phyloP scores from a whole-genome alignment of 2,888 invertebrate species.

The Hyalella azteca region DNA sequence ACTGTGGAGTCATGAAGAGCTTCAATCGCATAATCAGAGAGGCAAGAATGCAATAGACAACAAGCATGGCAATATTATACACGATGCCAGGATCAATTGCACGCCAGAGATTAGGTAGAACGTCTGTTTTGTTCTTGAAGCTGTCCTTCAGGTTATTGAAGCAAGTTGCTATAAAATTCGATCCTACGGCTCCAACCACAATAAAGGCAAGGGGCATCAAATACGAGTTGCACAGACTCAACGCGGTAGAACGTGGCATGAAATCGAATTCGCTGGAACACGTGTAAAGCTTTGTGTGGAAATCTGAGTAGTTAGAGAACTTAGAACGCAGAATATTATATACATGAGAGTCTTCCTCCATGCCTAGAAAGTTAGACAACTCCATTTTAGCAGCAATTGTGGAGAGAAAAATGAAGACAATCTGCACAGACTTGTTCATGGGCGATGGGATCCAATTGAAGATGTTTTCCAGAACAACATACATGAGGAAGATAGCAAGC shows the following conservation, averaged over 20 bases:
- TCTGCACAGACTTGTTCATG: slow-evolving; percentile 51
- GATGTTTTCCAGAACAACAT: slow-evolving; percentile 54
- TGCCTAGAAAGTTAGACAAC: slow-evolving; percentile 62
- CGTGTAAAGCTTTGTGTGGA: slow-evolving; percentile 79
- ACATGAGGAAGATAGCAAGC: slow-evolving; percentile 60
- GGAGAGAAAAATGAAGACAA: slow-evolving; percentile 58
- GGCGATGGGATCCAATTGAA: slow-evolving; percentile 56
- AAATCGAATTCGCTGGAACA: slow-evolving; percentile 80
- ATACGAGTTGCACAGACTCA: slow-evolving; percentile 67
- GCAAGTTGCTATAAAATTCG: slow-evolving; percentile 32
- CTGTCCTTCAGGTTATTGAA: not conserved
- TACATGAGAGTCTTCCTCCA: slow-evolving; percentile 68
- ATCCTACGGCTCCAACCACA: slow-evolving; percentile 61
- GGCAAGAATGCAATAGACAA: slow-evolving; percentile 77
- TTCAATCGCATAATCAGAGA: slow-evolving; percentile 75
- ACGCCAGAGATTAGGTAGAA: slow-evolving; percentile 45
- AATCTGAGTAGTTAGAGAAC: slow-evolving; percentile 72
- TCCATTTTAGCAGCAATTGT: slow-evolving; percentile 66
- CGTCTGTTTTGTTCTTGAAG: slow-evolving; percentile 36
- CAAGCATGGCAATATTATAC: slow-evolving; percentile 75
- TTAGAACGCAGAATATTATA: slow-evolving; percentile 76
- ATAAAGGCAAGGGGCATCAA: slow-evolving; percentile 69
- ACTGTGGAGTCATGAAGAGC: slow-evolving; percentile 77
- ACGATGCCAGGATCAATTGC: slow-evolving; percentile 68
- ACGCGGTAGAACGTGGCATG: slow-evolving; percentile 68